Conservation (phyloP, 2,888 invertebrate species). For the Acanthosepion lycidas region DNA sequence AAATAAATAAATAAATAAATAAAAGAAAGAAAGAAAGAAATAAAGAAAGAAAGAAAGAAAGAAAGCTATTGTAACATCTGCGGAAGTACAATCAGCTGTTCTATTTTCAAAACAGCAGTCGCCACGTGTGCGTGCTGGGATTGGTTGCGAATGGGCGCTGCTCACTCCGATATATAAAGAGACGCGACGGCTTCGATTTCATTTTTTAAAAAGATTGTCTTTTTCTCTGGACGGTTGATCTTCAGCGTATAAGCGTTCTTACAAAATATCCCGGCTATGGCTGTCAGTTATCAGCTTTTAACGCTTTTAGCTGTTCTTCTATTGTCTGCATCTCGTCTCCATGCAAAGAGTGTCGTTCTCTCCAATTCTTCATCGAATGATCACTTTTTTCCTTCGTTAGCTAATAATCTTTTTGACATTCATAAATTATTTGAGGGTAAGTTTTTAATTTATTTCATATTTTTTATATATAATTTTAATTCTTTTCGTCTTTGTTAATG, state of each 20-base stretch:
- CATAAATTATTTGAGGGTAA: neutral
- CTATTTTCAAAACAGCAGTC: neutral
- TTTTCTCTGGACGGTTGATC: neutral
- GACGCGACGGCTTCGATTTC: neutral
- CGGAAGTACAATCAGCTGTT: neutral
- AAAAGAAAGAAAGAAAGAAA: neutral
- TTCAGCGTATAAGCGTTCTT: too few relatives aligned
- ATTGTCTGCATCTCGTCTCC: neutral
- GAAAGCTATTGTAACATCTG: neutral
- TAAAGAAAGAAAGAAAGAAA: neutral
- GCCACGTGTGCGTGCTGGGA: neutral
- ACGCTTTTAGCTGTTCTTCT: neutral
- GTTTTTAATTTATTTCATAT: neutral
- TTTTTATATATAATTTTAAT: too few relatives aligned
- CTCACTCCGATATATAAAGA: neutral
- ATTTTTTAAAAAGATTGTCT: neutral
- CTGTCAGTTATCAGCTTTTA: neutral
- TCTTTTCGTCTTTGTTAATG: too few relatives aligned
- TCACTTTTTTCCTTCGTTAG: neutral
- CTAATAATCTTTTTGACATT: neutral
- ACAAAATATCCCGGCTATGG: neutral
- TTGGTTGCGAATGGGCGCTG: neutral
- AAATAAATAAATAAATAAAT: neutral
- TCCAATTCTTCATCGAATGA: neutral
- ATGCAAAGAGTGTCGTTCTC: neutral